Evolutionary conservation across 2,113 vertebrate species (phyloP), one percentile per base, ranked within the genome.

Genomic region (Penelope pileata): DNA sequence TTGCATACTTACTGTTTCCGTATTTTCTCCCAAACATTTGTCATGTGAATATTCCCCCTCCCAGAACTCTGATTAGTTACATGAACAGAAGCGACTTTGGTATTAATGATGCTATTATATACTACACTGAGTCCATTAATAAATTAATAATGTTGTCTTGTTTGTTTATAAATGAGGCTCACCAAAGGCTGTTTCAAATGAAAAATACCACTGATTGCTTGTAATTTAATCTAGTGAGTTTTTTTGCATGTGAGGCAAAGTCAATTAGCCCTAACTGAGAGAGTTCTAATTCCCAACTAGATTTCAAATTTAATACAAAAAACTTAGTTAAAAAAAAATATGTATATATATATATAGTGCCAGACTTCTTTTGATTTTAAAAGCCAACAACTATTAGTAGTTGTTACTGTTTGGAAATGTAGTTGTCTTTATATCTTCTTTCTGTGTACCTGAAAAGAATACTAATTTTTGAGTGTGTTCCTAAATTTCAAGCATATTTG

Each of bases 221-320:
- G 88, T 96, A 97, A 97, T 98, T 96, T 97, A 97, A 97, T 96
- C 94, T 96, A 92, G 91, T 66, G 58, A 97, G 73, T n/a, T 96
- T 97, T 97, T 96, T 86, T 96, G 94, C 50, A 4, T 89, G 54
- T 96, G 94, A 96, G 79, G 92, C 89, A 90, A 97, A 97, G 92
- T 87, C 95, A 97, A 94, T 97, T 97, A 97, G 88, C 60, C 92
- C 95, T 96, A 94, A 91, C 89, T 68, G 83, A 75, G 94, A 94
- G 74, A 54, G 83, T 96, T 96, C 93, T 95, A 96, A 76, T 91
- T 96, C 88, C 74, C 63, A 82, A 87, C 75, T 95, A 70, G 72
- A 88, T 97, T 97, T 96, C 72, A 88, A 93, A 63, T 72, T 93
- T 89, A 87, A 90, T 85, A 56, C 76, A 90, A 94, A 66, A 68